phyloP scores from a whole-genome alignment of 1,140 invertebrate species.

The Apis dorsata region DNA sequence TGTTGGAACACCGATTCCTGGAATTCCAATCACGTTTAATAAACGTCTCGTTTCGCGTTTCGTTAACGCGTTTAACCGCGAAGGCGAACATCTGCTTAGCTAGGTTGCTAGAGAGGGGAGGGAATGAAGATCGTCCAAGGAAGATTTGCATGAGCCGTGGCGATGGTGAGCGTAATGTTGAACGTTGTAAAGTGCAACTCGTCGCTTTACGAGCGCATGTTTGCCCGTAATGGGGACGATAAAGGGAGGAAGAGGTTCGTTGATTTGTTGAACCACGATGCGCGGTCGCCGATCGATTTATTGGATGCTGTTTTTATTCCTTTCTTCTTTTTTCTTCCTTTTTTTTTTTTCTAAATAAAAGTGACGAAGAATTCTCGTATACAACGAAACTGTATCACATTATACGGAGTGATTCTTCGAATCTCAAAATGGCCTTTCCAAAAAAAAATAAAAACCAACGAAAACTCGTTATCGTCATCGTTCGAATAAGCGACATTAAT shows the following conservation, averaged over 20 bases:
- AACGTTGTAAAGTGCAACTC: slow-evolving; percentile 15
- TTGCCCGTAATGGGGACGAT: slow-evolving; percentile 35
- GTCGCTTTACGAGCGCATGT: slow-evolving; percentile 28
- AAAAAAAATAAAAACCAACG: too few species aligned
- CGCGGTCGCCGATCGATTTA: slow-evolving; percentile 28
- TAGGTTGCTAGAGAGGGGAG: background rate
- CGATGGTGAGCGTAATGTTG: background rate
- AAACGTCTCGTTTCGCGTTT: too few species aligned
- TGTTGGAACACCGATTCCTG: too few species aligned
- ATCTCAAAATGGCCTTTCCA: too few species aligned
- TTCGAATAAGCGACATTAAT: background rate
- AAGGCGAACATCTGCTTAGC: slow-evolving; percentile 27
- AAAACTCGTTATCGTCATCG: too few species aligned
- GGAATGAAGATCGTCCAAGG: slow-evolving; percentile 36
- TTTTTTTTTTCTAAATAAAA: too few species aligned
- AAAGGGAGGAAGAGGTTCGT: slow-evolving; percentile 20
- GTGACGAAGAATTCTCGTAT: too few species aligned
- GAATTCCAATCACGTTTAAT: too few species aligned
- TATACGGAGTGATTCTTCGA: too few species aligned
- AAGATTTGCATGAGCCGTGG: slow-evolving; percentile 38
- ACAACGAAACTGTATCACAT: too few species aligned
- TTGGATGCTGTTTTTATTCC: background rate
- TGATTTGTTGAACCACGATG: slow-evolving; percentile 6
- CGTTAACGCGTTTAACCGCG: too few species aligned
- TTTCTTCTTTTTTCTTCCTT: too few species aligned